These are phyloP conservation scores for Fragum fragum DNA, from an alignment of 2,888 invertebrate species.

Conservation along the genomic window DNA sequence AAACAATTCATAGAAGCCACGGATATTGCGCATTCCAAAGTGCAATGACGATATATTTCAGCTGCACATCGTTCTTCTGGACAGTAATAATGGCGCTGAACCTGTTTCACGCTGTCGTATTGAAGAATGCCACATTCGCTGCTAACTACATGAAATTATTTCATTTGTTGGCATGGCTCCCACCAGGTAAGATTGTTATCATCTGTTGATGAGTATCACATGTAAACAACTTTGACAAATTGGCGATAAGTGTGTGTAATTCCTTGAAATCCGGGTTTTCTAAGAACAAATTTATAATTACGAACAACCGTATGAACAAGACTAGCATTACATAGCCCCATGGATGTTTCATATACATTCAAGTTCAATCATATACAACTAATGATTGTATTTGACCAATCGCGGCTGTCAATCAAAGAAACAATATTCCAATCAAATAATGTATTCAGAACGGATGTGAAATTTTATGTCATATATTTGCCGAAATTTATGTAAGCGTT, in stretches of 20 bases:
- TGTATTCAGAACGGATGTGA: too few relatives aligned
- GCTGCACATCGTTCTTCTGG: constrained; percentile 80
- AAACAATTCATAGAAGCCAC: constrained; percentile 61
- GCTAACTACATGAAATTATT: constrained; percentile 69
- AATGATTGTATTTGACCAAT: too few relatives aligned
- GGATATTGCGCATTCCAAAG: constrained; percentile 77
- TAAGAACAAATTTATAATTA: too few relatives aligned
- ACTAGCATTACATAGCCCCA: too few relatives aligned
- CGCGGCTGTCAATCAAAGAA: too few relatives aligned
- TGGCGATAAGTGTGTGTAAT: neutral
- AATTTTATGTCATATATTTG: too few relatives aligned
- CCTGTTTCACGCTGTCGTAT: constrained; percentile 72
- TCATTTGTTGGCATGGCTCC: constrained; percentile 74
- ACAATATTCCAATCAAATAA: too few relatives aligned
- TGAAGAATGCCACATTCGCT: constrained; percentile 60
- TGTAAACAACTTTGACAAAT: constrained; percentile 15
- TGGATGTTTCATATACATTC: too few relatives aligned
- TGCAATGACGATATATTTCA: constrained; percentile 79
- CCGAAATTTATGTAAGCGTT: too few relatives aligned
- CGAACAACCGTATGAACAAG: too few relatives aligned
- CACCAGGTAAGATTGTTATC: constrained; percentile 68
- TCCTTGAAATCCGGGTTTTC: neutral
- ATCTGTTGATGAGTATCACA: neutral
- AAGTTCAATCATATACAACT: too few relatives aligned
- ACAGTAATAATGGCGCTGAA: constrained; percentile 75